Evolutionary conservation across 2,113 vertebrate species (phyloP).

Genomic region (Gulo gulo): DNA sequence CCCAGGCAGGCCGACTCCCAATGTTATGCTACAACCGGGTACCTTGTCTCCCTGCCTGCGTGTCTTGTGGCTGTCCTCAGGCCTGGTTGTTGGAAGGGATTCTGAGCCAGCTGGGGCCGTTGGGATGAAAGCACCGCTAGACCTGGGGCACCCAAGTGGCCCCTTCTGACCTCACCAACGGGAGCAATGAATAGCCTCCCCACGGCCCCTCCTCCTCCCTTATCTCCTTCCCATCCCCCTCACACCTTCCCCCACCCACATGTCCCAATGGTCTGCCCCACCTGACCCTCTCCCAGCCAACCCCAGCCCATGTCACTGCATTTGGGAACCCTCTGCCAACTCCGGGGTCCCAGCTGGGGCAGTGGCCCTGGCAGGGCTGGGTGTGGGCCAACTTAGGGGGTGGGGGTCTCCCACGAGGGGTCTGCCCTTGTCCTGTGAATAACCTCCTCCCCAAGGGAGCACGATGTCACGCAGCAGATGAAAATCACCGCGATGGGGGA

Average conservation of each 20-base stretch:
- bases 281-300: neutral
- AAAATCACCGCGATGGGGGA: neutral
- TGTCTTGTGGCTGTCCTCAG: neutral
- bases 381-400: neutral
- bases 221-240: neutral
- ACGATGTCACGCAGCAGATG: neutral
- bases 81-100: neutral
- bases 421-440: neutral
- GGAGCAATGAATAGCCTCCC: neutral
- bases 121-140: neutral
- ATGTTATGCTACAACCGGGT: neutral
- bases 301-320: neutral
- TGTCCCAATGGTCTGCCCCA: neutral
- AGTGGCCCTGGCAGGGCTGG: neutral
- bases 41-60: neutral
- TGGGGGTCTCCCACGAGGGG: neutral
- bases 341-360: neutral
- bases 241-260: neutral
- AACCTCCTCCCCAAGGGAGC: neutral
- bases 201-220: neutral
- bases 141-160: neutral
- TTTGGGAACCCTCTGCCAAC: neutral
- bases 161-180: neutral
- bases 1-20: neutral
- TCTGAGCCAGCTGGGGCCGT: neutral